Evolutionary conservation across 2,888 invertebrate genomes (phyloP).

Genomic region (Lasioglossum pauxillum): DNA sequence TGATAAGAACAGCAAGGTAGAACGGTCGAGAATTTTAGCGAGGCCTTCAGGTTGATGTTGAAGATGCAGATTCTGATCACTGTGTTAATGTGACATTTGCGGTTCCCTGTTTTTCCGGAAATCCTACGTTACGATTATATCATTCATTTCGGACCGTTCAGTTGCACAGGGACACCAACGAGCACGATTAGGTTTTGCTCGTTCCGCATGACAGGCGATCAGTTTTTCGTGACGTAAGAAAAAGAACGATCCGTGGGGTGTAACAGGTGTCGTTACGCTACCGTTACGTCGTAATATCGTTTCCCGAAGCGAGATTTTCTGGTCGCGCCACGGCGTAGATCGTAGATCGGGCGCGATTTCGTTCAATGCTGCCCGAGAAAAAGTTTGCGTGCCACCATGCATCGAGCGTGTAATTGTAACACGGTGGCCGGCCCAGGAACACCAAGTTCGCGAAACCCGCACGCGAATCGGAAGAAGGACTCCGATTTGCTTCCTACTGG

Average conservation of each 20-base stretch:
- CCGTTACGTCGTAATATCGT: slow-evolving; percentile 41
- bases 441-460: not conserved
- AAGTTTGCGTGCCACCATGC: slow-evolving; percentile 30
- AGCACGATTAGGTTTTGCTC: not conserved
- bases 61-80: too few relatives aligned
- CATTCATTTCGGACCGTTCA: not conserved
- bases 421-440: not conserved
- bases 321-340: not conserved
- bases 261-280: slow-evolving; percentile 61
- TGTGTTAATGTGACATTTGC: too few relatives aligned
- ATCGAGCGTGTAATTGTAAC: slow-evolving; percentile 12
- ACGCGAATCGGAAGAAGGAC: not conserved
- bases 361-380: slow-evolving; percentile 28
- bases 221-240: slow-evolving; percentile 58
- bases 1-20: not conserved
- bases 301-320: slow-evolving; percentile 35
- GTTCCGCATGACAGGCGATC: slow-evolving; percentile 44
- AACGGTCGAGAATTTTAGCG: too few relatives aligned
- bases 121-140: too few relatives aligned
- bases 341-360: slow-evolving; percentile 25
- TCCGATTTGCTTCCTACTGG: not conserved
- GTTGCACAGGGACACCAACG: not conserved
- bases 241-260: slow-evolving; percentile 30
- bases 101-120: too few relatives aligned
- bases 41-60: too few relatives aligned